Base-by-base conservation (phyloP, 2,113 vertebrate genomes). In the Scophthalmus maximus region DNA sequence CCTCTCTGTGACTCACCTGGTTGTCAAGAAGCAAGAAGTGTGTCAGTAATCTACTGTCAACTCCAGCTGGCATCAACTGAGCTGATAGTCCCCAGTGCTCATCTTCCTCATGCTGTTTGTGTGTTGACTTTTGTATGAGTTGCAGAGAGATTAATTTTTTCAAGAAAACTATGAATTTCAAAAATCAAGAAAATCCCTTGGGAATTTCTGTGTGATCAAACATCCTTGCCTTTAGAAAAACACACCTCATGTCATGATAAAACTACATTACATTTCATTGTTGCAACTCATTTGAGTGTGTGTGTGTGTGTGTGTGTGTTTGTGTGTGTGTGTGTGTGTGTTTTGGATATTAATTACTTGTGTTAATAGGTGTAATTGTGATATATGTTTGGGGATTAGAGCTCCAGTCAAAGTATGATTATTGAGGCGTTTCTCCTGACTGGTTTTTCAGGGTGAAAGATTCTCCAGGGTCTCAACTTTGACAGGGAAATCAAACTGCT, bases 361-460 rank as follows among this genome's bases (percentile, higher is more conserved):
- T 79, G 62, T 64, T 85, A 82, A 88, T 84, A 20, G 50, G 67
- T 84, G 64, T 80, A 86, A 88, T 76, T 78, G 77, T 73, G 63
- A 85, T 56, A 79, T 68, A 66, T 84, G 76, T 81, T 84, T 68
- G 27, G 84, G 83, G 79, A 89, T 66, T 67, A 72, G n/a, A 80
- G 52, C 44, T 51, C 32, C 61, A 82, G 47, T 76, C 46, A 53
- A 44, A 74, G 67, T 77, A 57, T 71, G 57, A 83, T 78, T 72
- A 87, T 61, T 79, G 69, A 59, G 51, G 51, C 12, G 62, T 80
- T 84, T 80, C 68, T 72, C 63, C 57, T 69, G 67, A 71, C 18
- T 84, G 83, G 73, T 79, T 86, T 83, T 82, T 49, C 57, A 69
- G 50, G 47, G 29, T 69, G 52, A 84, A 83, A n/a, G 26, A 55